These are phyloP conservation scores for Dasypus novemcinctus DNA, from an alignment of 2,113 vertebrate genomes.

Conservation along the genomic window DNA sequence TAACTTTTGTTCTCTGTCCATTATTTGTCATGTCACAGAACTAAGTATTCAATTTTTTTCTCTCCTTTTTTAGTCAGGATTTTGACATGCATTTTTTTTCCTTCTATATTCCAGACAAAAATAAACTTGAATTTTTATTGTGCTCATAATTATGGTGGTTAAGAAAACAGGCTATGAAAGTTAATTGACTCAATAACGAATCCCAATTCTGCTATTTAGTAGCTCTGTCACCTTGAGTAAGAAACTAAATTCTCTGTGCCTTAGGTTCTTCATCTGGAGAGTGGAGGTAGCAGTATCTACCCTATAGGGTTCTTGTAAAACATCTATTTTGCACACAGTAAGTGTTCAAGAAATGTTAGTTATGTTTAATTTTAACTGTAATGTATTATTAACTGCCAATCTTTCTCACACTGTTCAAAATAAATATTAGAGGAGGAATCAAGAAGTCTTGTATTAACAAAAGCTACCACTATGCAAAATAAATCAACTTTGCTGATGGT, in stretches of 20 bases:
- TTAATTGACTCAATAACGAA: neutral
- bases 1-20: neutral
- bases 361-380: neutral
- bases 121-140: constrained; percentile 16
- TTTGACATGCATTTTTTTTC: neutral
- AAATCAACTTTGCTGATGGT: neutral
- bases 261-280: neutral
- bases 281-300: neutral
- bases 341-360: neutral
- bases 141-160: neutral
- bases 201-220: neutral
- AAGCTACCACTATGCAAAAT: neutral
- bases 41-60: neutral
- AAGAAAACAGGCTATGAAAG: neutral
- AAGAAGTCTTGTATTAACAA: neutral
- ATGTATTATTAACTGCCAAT: neutral
- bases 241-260: neutral
- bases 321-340: neutral
- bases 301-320: neutral
- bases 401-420: neutral
- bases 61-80: neutral
- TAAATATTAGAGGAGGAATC: neutral
- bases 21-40: neutral
- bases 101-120: neutral
- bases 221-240: neutral